Base-by-base conservation (phyloP, 1,140 invertebrate genomes). In the Trialeurodes vaporariorum region DNA sequence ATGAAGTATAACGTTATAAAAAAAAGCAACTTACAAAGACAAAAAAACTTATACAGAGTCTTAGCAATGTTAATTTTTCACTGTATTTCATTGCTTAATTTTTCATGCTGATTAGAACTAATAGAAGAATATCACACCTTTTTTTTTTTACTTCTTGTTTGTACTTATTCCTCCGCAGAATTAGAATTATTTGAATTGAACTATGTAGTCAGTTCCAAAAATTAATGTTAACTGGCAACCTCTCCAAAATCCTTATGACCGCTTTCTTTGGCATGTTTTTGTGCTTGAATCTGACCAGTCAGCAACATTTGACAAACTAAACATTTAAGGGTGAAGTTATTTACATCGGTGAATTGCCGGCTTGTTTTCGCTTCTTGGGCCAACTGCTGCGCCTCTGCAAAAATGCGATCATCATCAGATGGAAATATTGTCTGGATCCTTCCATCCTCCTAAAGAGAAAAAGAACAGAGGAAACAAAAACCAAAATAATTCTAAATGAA, bases 171-270 rank as follows among this genome's bases (percentile, higher is more conserved):
- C n/a, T n/a, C n/a, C n/a, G n/a, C n/a, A n/a, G n/a, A n/a, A n/a
- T n/a, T n/a, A n/a, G n/a, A n/a, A n/a, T n/a, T n/a, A n/a, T n/a
- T n/a, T n/a, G n/a, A n/a, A n/a, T n/a, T n/a, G n/a, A n/a, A n/a
- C n/a, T n/a, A n/a, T n/a, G n/a, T n/a, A n/a, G n/a, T n/a, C n/a
- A n/a, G n/a, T n/a, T n/a, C n/a, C n/a, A n/a, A n/a, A n/a, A n/a
- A n/a, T n/a, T n/a, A n/a, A n/a, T n/a, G n/a, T 65, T 66, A 71
- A 67, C 70, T 71, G 64, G 63, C 40, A 74, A 87, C 81, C 83
- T 98, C 94, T n/a, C 89, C 89, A 79, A 96, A 98, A 72, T 87
- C 88, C 49, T 83, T 84, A 77, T 98, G 94, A 26, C 87, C 88
- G 0, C 93, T 94, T 61, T 83, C 79, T 77, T 88, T 87, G 13